phyloP scores from a whole-genome alignment of 2,113 vertebrate genomes.

The Phocoena phocoena region DNA sequence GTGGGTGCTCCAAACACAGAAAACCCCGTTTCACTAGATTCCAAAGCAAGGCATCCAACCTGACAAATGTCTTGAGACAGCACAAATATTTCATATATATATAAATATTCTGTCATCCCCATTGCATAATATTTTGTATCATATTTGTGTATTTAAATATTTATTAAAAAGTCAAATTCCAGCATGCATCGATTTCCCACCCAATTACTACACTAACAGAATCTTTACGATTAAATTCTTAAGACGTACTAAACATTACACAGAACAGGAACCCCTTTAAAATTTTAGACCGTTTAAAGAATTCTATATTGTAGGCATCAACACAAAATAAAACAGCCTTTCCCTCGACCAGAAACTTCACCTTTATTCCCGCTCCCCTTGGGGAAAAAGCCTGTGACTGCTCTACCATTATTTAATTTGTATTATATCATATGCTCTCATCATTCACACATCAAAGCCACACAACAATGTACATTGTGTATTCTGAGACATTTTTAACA shows the following conservation, averaged over 20 bases:
- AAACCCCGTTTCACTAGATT: constrained; percentile 58
- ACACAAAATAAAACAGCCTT: constrained; percentile 59
- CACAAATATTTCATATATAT: constrained; percentile 71
- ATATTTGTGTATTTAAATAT: constrained; percentile 44
- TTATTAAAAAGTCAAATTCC: constrained; percentile 42
- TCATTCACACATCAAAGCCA: constrained; percentile 96
- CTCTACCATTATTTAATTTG: constrained; percentile 81
- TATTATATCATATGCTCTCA: constrained; percentile 87
- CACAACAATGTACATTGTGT: constrained; percentile 92
- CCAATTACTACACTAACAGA: neutral
- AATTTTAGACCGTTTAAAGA: neutral
- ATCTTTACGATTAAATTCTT: constrained; percentile 27
- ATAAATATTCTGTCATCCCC: constrained; percentile 32
- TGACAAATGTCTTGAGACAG: constrained; percentile 76
- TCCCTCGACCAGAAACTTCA: constrained; percentile 49
- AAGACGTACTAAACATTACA: neutral
- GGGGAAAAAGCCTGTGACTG: constrained; percentile 76
- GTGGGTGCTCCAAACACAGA: constrained; percentile 53
- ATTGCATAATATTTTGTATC: neutral
- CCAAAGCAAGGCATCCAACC: constrained; percentile 80
- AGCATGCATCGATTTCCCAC: constrained; percentile 16
- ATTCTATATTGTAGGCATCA: neutral
- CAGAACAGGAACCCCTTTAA: neutral
- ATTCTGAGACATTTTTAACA: constrained; percentile 89
- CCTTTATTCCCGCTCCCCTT: constrained; percentile 25